phyloP scores from a whole-genome alignment of 2,888 invertebrate species.

The Orthosia gracilis region DNA sequence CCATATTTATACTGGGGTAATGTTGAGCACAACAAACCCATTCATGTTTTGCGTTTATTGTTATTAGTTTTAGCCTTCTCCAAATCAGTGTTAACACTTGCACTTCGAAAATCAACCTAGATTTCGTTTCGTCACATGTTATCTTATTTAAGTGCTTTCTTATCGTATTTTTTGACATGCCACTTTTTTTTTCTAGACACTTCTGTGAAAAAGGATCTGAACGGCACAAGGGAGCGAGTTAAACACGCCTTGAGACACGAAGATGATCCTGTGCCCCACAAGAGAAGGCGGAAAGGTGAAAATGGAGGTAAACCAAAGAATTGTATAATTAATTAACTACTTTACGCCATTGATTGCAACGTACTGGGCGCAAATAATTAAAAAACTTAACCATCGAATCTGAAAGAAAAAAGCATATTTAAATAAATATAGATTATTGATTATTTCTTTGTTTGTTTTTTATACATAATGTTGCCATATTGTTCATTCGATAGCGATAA shows the following conservation, averaged over 20 bases:
- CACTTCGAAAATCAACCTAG: background rate
- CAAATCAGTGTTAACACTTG: background rate
- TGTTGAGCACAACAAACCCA: too few relatives aligned
- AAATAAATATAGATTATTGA: too few relatives aligned
- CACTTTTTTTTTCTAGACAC: conserved; percentile 67
- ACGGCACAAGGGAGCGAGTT: conserved; percentile 94
- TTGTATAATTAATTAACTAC: background rate
- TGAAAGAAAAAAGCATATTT: too few relatives aligned
- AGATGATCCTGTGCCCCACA: conserved; percentile 93
- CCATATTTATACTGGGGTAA: too few relatives aligned
- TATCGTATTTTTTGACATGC: background rate
- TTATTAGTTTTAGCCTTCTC: background rate
- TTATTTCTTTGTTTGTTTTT: too few relatives aligned
- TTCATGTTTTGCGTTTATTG: too few relatives aligned
- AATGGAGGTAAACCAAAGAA: conserved; percentile 71
- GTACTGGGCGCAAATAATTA: too few relatives aligned
- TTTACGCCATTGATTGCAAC: too few relatives aligned
- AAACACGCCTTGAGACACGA: conserved; percentile 95
- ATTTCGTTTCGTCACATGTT: background rate
- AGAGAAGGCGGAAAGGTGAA: conserved; percentile 87
- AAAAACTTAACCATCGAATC: too few relatives aligned
- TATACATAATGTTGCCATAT: too few relatives aligned
- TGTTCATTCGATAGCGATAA: too few relatives aligned
- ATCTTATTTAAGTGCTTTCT: background rate
- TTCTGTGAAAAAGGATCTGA: conserved; percentile 86